Base-by-base conservation (phyloP, 2,888 invertebrate genomes). In the Epistrophe grossulariae region DNA sequence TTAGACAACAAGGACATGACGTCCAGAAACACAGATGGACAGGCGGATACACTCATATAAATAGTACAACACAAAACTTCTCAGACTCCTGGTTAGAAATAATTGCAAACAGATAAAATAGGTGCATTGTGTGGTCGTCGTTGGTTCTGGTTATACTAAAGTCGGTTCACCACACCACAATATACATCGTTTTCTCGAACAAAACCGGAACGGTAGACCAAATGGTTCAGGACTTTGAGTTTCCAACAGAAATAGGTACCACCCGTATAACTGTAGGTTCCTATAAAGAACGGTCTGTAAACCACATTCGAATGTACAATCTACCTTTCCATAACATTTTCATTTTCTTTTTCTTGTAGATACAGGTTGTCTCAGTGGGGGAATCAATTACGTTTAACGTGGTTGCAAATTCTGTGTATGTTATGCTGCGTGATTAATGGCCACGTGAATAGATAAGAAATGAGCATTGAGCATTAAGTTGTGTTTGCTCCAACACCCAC, bases 301-400 rank as follows among this genome's bases (percentile, higher is more conserved):
- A 43, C 62, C 40, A 43, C 43, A 43, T 43, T 8, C 62, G 38
- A 15, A 62, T 43, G 24, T n/a, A 24, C 24, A 24, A 24, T 24
- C 24, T 24, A 62, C 62, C 62, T n/a, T 17, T 17, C 45, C 35
- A 60, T 19, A 50, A 50, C 35, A 60, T 59, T n/a, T n/a, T 38
- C 60, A 50, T 38, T 43, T 60, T 52, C 60, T 48, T 78, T 15
- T 70, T 38, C 50, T 43, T 50, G 48, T 24, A 9, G 19, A 66
- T 66, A 48, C 79, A 83, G 70, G 79, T 79, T 45, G 73, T 82
- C 78, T 85, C 85, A 64, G 73, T 71, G 78, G 85, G 85, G 71
- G 82, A 85, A 85, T 85, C 85, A 85, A 85, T 85, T 85, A 85
- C 78, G 82, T 78, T 82, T 82, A 82, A 85, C 78, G 85, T 85